Evolutionary conservation across 1,140 invertebrate species (phyloP), one percentile per base, ranked within the genome.

Genomic region (Dinoponera quadriceps): DNA sequence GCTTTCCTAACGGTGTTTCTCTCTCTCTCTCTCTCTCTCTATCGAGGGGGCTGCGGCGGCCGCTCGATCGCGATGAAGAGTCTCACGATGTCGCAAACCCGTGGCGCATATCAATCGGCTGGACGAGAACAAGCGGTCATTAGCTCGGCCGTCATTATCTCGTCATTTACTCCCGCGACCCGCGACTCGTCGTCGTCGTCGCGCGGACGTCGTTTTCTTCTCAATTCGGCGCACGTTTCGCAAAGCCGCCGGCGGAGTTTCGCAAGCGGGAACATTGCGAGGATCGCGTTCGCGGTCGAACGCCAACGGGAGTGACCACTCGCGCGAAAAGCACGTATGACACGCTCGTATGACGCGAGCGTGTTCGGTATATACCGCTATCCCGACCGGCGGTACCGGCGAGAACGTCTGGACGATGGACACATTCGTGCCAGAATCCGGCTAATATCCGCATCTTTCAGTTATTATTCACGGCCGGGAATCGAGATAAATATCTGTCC

Each of bases 41-140:
- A n/a, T n/a, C 7, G 38, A 83, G 38, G 5, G 33, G 20, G 54
- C 54, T 48, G 44, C n/a, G 44, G 59, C 49, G 80, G 71, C 51
- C 51, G 83, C 44, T 29, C 3, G 63, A 48, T 66, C 49, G 33
- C 33, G 33, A 69, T 80, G 48, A 80, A 33, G 54, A 78, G 55
- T 80, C 75, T 29, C 65, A 71, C 51, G 75, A 16, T 80, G 63
- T 80, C 51, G 65, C 75, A 71, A 44, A 80, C 13, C 49, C 33
- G 54, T 80, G 75, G 65, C 75, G 75, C 75, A 80, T 80, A 80
- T 80, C 65, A 80, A 80, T 80, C 51, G 49, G 49, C 65, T 63
- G 29, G 33, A 54, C 25, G 27, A 54, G 51, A n/a, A 60, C 22
- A 3, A 16, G 4, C 22, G 38, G 27, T 71, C 71, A 55, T 77